Evolutionary conservation across 2,797 vertebrate species (phyloP).

Genomic region (Synanceia verrucosa): DNA sequence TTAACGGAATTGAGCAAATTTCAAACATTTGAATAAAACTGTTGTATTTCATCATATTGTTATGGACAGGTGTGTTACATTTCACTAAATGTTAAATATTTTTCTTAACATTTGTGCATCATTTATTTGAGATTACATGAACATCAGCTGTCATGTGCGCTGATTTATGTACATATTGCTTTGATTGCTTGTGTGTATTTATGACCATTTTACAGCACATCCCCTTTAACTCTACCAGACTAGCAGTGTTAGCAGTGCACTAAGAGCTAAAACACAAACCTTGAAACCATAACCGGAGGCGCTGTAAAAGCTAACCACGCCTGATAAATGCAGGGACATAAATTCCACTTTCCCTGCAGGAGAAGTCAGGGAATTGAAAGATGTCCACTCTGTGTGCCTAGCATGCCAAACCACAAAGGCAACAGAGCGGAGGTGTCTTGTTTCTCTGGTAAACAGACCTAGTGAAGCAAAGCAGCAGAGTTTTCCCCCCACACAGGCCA

Average conservation of each 20-base stretch:
- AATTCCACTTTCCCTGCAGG: conserved; percentile 65
- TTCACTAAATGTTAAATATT: not conserved
- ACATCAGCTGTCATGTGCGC: not conserved
- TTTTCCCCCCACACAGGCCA: conserved; percentile 62
- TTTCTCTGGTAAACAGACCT: conserved; percentile 74
- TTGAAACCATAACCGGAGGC: conserved; percentile 61
- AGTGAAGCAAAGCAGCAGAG: conserved; percentile 67
- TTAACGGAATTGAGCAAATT: not conserved
- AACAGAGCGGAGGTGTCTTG: conserved; percentile 63
- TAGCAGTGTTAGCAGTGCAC: conserved; percentile 37
- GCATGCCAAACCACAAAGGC: conserved; percentile 66
- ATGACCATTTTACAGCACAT: conserved; percentile 17
- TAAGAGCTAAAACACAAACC: conserved; percentile 57
- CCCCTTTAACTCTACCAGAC: conserved; percentile 20
- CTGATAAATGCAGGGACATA: conserved; percentile 71
- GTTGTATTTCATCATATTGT: not conserved
- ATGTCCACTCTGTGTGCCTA: conserved; percentile 60
- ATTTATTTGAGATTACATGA: not conserved
- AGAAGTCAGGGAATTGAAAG: conserved; percentile 57
- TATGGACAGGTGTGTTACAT: not conserved
- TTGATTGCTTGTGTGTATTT: not conserved
- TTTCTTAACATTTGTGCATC: not conserved
- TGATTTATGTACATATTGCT: not conserved
- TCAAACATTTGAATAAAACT: not conserved
- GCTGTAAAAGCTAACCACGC: conserved; percentile 69